A percentile compares a stretch with the other conserved stretches of the same genome.
Evolutionary conservation across 2,797 vertebrate genomes (phyloP).

Genomic region (Momotus momota): DNA sequence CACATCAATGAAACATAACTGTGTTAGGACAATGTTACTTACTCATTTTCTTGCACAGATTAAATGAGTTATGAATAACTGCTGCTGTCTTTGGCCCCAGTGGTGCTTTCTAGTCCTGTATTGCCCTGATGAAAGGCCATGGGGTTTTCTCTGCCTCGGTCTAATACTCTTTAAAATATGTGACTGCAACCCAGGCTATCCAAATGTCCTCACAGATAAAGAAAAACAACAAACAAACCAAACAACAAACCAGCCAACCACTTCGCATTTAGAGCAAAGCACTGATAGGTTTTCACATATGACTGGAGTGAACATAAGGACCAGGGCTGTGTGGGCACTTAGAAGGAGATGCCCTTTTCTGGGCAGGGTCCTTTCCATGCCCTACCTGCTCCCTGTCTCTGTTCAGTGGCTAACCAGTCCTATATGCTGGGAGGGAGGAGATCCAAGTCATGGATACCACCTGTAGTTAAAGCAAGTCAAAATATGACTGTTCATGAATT

Average conservation of each 20-base stretch:
- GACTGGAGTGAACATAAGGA: no score
- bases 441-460: accelerated
- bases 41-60: constrained; percentile 18
- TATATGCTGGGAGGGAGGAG: accelerated
- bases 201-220: accelerated
- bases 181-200: not conserved
- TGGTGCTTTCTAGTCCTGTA: no score
- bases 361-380: not conserved
- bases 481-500: accelerated
- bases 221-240: not conserved
- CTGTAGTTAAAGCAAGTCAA: not conserved
- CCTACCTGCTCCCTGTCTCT: not conserved
- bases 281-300: accelerated
- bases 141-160: not conserved
- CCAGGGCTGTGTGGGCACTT: no score
- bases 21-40: not conserved
- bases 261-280: accelerated
- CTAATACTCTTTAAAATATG: not conserved
- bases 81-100: not conserved
- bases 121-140: not conserved
- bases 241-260: no score
- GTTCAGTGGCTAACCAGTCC: not conserved
- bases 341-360: not conserved
- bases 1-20: not conserved
- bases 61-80: not conserved